Conservation (phyloP, 1,140 invertebrate genomes). For the Sitophilus oryzae region DNA sequence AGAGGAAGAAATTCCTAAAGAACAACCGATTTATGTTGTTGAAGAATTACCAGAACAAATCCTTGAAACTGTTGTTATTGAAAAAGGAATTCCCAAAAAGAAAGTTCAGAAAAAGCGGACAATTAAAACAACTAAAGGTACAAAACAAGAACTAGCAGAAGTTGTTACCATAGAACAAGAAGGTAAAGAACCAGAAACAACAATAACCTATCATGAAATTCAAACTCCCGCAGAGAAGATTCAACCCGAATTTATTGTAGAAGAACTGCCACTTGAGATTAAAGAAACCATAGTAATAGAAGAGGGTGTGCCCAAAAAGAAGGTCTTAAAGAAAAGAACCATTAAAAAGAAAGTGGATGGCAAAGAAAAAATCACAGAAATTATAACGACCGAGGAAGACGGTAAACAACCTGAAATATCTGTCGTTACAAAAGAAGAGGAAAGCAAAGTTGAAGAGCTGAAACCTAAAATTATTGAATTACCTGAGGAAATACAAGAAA, state of each 20-base stretch:
- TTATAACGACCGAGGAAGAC: constrained; percentile 20
- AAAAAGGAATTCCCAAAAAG: constrained; percentile 41
- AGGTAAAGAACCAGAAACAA: constrained; percentile 43
- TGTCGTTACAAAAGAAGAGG: constrained; percentile 26
- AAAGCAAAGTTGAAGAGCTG: constrained; percentile 32
- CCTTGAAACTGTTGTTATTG: constrained; percentile 35
- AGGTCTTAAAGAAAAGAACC: constrained; percentile 32
- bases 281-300: constrained; percentile 33
- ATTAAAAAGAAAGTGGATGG: constrained; percentile 34
- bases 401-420: constrained; percentile 26
- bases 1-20: constrained; percentile 28
- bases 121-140: constrained; percentile 36
- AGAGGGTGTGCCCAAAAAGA: constrained; percentile 30
- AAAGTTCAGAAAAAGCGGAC: constrained; percentile 38
- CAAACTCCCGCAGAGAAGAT: constrained; percentile 35
- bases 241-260: constrained; percentile 20
- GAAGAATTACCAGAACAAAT: constrained; percentile 37
- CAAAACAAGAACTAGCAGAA: constrained; percentile 34
- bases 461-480: constrained; percentile 36
- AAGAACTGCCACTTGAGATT: constrained; percentile 38
- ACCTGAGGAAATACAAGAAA: constrained; percentile 43
- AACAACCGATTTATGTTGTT: constrained; percentile 27
- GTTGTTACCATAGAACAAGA: constrained; percentile 42
- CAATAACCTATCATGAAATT: constrained; percentile 35
- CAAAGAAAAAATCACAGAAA: constrained; percentile 36